phyloP scores from a whole-genome alignment of 1,140 invertebrate genomes.

The Nebria ingens region DNA sequence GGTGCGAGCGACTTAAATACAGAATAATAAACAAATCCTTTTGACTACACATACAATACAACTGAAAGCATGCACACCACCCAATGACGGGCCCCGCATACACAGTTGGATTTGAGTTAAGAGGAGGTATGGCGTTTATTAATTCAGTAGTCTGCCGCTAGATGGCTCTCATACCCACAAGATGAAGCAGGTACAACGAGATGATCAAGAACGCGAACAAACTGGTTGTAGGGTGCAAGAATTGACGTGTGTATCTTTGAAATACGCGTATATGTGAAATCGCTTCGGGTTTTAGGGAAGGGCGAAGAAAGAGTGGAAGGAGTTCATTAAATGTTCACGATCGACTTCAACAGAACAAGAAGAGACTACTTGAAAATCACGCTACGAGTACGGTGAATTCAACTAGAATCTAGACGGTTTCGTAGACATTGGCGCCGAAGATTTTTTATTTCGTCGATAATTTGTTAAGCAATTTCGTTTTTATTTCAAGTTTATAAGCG shows the following conservation, averaged over 20 bases:
- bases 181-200: constrained; percentile 3
- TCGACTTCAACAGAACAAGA: constrained; percentile 6
- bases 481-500: too few relatives aligned
- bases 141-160: background rate
- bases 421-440: too few relatives aligned
- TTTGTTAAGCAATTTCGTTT: too few relatives aligned
- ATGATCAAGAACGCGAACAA: background rate
- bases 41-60: background rate
- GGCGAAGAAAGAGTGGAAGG: background rate
- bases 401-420: too few relatives aligned
- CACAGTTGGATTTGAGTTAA: too few relatives aligned
- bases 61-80: too few relatives aligned
- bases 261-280: background rate
- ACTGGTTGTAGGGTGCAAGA: background rate
- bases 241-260: constrained; percentile 8
- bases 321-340: constrained; percentile 7
- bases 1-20: background rate
- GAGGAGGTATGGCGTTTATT: background rate
- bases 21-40: background rate
- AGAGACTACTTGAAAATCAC: background rate
- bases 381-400: too few relatives aligned
- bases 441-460: too few relatives aligned
- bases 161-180: too few relatives aligned
- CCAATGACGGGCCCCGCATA: too few relatives aligned
- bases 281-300: background rate